Conservation (phyloP, 2,113 vertebrate genomes). For the Ailurus styani region DNA sequence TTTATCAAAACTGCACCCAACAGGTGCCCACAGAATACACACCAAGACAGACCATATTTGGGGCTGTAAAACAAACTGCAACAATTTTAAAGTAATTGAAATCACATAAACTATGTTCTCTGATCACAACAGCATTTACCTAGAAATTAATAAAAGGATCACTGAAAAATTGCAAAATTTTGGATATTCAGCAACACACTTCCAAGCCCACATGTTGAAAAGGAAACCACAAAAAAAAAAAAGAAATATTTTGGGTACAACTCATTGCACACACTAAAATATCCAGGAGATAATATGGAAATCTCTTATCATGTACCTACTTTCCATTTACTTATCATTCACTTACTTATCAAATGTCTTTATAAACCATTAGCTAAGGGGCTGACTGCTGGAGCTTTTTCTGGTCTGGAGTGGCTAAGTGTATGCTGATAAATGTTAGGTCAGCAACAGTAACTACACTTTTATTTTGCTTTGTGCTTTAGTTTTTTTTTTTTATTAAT, state of each 20-base stretch:
- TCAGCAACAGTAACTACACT: not conserved
- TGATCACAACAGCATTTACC: not conserved
- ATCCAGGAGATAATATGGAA: not conserved
- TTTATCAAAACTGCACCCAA: not conserved
- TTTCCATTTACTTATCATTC: not conserved
- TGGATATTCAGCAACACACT: not conserved
- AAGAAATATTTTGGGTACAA: not conserved
- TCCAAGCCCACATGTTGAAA: not conserved
- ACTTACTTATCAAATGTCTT: not conserved
- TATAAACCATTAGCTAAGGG: not conserved
- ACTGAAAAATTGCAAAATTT: not conserved
- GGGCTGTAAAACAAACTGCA: not conserved
- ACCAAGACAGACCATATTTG: not conserved
- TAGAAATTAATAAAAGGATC: not conserved
- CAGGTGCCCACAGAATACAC: not conserved
- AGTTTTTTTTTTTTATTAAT: too few relatives aligned
- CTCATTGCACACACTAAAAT: not conserved
- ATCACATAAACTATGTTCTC: not conserved
- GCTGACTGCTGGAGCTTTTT: not conserved
- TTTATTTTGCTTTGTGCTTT: not conserved
- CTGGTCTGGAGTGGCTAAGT: not conserved
- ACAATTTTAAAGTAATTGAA: not conserved
- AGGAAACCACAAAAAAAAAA: not conserved
- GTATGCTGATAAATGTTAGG: not conserved
- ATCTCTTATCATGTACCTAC: not conserved